Conservation (phyloP, 2,888 invertebrate genomes). For the Cosmia pyralina region DNA sequence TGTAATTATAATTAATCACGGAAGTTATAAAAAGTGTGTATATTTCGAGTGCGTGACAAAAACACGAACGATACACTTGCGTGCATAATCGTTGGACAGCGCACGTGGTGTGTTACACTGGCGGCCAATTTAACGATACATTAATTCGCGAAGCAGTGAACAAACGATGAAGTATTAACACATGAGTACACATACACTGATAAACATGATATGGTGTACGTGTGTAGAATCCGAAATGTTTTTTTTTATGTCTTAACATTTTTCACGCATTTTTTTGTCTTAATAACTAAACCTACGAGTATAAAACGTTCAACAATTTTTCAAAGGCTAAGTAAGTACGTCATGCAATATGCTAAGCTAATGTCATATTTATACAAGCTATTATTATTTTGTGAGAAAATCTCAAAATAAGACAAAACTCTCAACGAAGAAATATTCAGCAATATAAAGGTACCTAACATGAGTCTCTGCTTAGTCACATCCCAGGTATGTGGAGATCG, state of each 20-base stretch:
- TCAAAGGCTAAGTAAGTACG: background rate
- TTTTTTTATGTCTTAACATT: constrained; percentile 12
- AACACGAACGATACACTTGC: constrained; percentile 62
- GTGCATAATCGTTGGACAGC: constrained; percentile 62
- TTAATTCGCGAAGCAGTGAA: constrained; percentile 65
- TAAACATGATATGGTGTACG: constrained; percentile 47
- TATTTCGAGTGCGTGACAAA: constrained; percentile 57
- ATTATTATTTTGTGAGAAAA: background rate
- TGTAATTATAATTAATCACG: constrained; percentile 39
- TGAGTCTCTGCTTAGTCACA: background rate
- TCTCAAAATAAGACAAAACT: background rate
- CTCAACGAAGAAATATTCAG: no score
- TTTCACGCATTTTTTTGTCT: constrained; percentile 23
- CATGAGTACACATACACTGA: constrained; percentile 54
- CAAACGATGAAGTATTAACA: constrained; percentile 58
- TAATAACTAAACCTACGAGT: background rate
- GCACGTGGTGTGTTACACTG: constrained; percentile 67
- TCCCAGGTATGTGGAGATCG: no score
- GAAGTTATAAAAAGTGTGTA: constrained; percentile 35
- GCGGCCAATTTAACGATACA: constrained; percentile 70
- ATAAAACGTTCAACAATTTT: background rate
- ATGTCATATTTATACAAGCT: background rate
- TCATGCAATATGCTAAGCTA: background rate
- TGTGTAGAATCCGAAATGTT: constrained; percentile 13
- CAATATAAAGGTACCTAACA: background rate